Conservation (phyloP, 2,888 invertebrate species). For the Drosophila buzzatii region DNA sequence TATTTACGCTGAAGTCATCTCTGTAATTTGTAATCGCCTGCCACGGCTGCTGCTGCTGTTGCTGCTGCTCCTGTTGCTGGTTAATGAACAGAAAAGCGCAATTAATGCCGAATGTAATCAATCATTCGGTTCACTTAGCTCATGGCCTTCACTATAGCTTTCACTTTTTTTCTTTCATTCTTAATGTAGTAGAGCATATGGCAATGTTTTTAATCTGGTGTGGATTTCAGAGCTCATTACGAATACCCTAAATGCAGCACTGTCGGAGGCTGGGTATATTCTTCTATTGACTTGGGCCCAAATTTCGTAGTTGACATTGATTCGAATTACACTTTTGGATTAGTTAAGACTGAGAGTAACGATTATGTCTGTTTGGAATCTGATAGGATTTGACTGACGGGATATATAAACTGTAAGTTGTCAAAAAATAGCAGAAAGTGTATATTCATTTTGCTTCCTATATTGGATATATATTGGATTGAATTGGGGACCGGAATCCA, state of each 20-base stretch:
- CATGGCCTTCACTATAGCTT: neutral
- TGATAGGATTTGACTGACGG: neutral
- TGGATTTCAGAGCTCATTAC: constrained; percentile 57
- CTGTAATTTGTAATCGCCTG: constrained; percentile 56
- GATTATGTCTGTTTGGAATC: neutral
- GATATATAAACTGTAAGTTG: neutral
- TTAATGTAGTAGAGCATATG: constrained; percentile 51
- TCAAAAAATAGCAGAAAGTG: neutral
- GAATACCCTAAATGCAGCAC: constrained; percentile 3
- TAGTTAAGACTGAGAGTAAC: neutral
- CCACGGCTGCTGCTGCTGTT: neutral
- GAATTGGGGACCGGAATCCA: too few species aligned
- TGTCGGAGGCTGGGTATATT: neutral
- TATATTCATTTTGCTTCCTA: too few species aligned
- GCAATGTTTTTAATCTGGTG: constrained; percentile 24
- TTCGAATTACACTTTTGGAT: neutral
- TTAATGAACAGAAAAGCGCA: constrained; percentile 74
- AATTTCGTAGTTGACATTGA: neutral
- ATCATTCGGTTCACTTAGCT: constrained; percentile 77
- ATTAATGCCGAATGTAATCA: constrained; percentile 76
- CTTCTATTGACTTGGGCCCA: neutral
- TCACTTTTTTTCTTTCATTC: neutral
- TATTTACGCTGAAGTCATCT: constrained; percentile 52
- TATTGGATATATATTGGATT: too few species aligned
- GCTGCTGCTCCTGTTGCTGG: constrained; percentile 27